Percentiles rank a stretch among this genome's conserved stretches.
These are phyloP conservation scores for Eristalis tenax DNA, from an alignment of 2,888 invertebrate genomes.

Conservation along the genomic window DNA sequence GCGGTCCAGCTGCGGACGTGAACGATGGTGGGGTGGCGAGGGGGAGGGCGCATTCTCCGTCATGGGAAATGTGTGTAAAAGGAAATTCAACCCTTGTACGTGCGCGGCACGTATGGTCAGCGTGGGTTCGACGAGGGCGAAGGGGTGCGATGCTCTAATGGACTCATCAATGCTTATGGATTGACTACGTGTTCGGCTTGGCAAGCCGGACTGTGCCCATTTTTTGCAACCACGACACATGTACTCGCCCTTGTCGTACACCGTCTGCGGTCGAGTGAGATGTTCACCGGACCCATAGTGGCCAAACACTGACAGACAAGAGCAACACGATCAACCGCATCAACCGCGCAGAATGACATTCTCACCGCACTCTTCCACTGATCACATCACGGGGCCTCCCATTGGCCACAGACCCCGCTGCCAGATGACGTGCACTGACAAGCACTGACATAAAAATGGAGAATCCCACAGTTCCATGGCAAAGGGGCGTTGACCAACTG, in stretches of 20 bases:
- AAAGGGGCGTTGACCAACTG: background rate
- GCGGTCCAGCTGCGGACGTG: constrained; percentile 6
- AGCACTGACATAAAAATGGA: background rate
- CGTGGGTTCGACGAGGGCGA: background rate
- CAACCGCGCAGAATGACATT: no score
- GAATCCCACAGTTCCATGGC: background rate
- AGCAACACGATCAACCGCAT: no score
- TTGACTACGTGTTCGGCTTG: background rate
- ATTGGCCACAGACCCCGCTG: no score
- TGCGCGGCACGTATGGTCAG: background rate
- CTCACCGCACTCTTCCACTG: no score
- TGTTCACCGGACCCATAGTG: no score
- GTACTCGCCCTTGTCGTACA: background rate
- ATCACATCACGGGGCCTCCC: no score
- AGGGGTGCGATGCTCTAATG: background rate
- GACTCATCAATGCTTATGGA: background rate
- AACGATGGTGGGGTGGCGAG: background rate
- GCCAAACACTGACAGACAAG: no score
- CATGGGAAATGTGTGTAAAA: constrained; percentile 53
- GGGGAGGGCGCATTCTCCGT: constrained; percentile 16
- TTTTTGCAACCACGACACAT: background rate
- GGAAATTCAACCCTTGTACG: constrained; percentile 32
- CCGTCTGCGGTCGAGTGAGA: background rate
- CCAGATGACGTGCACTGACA: no score
- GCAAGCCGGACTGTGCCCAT: background rate